These are phyloP conservation scores for Pteromalus puparum DNA, from an alignment of 1,140 invertebrate genomes.

Conservation along the genomic window DNA sequence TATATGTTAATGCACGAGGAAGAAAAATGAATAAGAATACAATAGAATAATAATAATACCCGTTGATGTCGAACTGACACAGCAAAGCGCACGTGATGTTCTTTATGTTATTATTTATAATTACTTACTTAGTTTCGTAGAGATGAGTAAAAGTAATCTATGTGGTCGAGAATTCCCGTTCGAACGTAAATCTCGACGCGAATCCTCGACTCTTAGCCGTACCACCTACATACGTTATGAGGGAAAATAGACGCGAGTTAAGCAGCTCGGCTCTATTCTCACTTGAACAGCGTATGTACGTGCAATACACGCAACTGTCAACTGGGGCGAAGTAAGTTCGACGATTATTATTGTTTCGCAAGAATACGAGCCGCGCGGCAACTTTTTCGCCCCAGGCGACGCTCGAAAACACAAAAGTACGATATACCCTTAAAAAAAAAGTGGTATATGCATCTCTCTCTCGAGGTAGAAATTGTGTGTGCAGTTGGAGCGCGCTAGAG, in stretches of 20 bases:
- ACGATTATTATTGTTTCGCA: too few relatives aligned
- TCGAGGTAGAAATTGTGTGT: too few relatives aligned
- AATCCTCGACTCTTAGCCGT: background rate
- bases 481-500: background rate
- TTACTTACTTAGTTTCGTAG: background rate
- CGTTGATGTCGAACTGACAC: background rate
- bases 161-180: background rate
- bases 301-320: background rate
- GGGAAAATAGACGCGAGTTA: background rate
- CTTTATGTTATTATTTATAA: background rate
- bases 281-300: background rate
- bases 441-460: too few relatives aligned
- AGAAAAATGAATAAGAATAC: background rate
- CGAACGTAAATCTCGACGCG: background rate
- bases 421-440: too few relatives aligned
- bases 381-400: too few relatives aligned
- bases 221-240: background rate
- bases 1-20: slow-evolving; percentile 29
- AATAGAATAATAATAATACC: background rate
- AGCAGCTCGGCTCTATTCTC: background rate
- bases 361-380: too few relatives aligned
- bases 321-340: background rate
- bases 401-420: too few relatives aligned
- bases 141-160: too few relatives aligned
- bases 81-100: slow-evolving; percentile 16